These are phyloP conservation scores for Sardina pilchardus DNA, from an alignment of 2,113 vertebrate genomes.

Conservation along the genomic window DNA sequence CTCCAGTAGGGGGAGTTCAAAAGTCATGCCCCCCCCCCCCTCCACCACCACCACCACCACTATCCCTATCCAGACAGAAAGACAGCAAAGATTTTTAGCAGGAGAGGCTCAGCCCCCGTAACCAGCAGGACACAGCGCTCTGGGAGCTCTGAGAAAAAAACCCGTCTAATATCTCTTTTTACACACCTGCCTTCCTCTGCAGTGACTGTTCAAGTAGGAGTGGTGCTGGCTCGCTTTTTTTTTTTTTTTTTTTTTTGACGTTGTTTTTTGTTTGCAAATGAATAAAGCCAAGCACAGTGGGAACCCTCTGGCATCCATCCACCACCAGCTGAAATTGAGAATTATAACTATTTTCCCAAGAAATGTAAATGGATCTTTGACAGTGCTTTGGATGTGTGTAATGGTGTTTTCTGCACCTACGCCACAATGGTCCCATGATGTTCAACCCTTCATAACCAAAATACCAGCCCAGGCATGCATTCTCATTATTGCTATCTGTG, in stretches of 20 bases:
- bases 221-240: conserved; percentile 36
- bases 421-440: conserved; percentile 52
- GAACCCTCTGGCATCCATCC: background rate
- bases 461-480: conserved; percentile 48
- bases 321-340: conserved; percentile 28
- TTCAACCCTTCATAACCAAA: conserved; percentile 48
- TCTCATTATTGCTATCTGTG: conserved; percentile 52
- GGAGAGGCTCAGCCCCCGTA: background rate
- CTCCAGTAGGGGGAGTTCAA: conserved; percentile 8
- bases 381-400: conserved; percentile 54
- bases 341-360: conserved; percentile 48
- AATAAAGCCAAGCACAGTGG: conserved; percentile 32
- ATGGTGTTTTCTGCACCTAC: conserved; percentile 62
- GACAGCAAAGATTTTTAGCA: background rate
- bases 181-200: conserved; percentile 20
- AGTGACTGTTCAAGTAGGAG: conserved; percentile 3
- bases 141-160: background rate
- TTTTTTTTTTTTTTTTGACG: no score
- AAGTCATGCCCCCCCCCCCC: background rate
- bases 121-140: background rate
- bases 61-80: background rate
- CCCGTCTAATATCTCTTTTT: background rate
- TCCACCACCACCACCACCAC: no score
- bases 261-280: conserved; percentile 40
- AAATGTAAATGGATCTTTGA: conserved; percentile 50